A percentile compares a stretch with the other conserved stretches of the same genome.
phyloP scores from a whole-genome alignment of 2,797 vertebrate genomes.

The Diglossa cyanea region DNA sequence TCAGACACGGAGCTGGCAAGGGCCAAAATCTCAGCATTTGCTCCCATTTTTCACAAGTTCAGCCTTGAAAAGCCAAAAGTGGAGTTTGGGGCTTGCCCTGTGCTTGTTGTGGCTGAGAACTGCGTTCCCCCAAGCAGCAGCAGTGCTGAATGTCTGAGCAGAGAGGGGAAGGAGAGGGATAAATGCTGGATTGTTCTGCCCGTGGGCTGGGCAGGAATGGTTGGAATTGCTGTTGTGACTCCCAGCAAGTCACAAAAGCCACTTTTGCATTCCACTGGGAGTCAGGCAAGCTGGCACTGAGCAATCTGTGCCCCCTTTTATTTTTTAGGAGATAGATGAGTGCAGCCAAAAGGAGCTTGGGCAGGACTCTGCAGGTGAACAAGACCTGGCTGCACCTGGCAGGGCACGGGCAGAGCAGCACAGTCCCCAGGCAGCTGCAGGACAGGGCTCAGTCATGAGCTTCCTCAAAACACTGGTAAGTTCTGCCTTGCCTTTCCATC shows the following conservation, averaged over 20 bases:
- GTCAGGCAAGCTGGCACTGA: constrained; percentile 40
- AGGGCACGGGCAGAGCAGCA: constrained; percentile 38
- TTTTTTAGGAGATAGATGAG: constrained; percentile 80
- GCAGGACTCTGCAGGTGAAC: constrained; percentile 50
- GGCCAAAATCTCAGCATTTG: background rate
- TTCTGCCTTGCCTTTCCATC: background rate
- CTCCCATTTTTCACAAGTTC: background rate
- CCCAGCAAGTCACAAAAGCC: constrained; percentile 49
- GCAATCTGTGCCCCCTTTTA: constrained; percentile 25
- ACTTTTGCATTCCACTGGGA: constrained; percentile 55
- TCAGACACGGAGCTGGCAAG: background rate
- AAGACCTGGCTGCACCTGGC: background rate
- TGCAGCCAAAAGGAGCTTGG: constrained; percentile 58
- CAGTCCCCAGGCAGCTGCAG: constrained; percentile 44
- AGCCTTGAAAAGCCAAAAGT: constrained; percentile 5
- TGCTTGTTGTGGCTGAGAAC: constrained; percentile 45
- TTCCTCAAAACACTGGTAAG: constrained; percentile 98
- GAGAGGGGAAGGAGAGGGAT: constrained; percentile 13
- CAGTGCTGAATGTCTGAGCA: constrained; percentile 52
- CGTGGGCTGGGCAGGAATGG: constrained; percentile 79
- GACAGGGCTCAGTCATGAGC: constrained; percentile 91
- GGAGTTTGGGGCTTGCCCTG: background rate
- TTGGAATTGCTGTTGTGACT: constrained; percentile 77
- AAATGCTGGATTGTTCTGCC: constrained; percentile 71
- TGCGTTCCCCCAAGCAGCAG: constrained; percentile 47